Base-by-base conservation (phyloP, 2,888 invertebrate genomes). In the Blera fallax region DNA sequence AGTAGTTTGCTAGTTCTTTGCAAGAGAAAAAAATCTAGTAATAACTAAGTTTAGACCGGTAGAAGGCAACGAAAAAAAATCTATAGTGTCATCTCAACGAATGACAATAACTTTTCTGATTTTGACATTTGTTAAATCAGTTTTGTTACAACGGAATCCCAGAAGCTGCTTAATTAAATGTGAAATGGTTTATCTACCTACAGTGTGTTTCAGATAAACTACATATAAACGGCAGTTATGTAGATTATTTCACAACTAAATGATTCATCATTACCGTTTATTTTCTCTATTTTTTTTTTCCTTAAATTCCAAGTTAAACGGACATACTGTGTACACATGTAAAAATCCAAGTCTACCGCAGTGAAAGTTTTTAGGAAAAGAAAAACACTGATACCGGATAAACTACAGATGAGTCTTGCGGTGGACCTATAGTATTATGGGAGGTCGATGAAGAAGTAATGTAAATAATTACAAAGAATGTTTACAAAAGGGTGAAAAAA, bases 381-480 rank as follows among this genome's bases (percentile, higher is more conserved):
- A 73, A 52, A 43, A 64, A 67, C 52, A 81, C 18, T 34, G 65
- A 76, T 58, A 21, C 76, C 58, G 58, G 67, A 77, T 77, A 58
- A 60, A 69, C 56, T 50, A 67, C 21, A 52, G 69, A 58, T 52
- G 60, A 72, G 62, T 65, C 60, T 72, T 79, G 79, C 54, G 73
- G 78, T 69, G 60, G 60, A 67, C 67, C 52, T 48, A 45, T 54
- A 50, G 52, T 62, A 78, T 73, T 74, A 74, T 79, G 69, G 69
- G 73, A 56, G 73, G 62, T 69, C 73, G 73, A 79, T 74, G 56
- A 69, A 69, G 60, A 74, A 56, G 37, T 64, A 74, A 79, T 58
- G 73, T 79, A 84, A 84, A 84, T 79, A 84, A 74, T 79, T 79
- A 84, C 64, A 73, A 84, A 56, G 62, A 74, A 73, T 62, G 83